Evolutionary conservation across 2,888 invertebrate species (phyloP), one percentile per base, ranked within the genome.

Genomic region (Deilephila elpenor): DNA sequence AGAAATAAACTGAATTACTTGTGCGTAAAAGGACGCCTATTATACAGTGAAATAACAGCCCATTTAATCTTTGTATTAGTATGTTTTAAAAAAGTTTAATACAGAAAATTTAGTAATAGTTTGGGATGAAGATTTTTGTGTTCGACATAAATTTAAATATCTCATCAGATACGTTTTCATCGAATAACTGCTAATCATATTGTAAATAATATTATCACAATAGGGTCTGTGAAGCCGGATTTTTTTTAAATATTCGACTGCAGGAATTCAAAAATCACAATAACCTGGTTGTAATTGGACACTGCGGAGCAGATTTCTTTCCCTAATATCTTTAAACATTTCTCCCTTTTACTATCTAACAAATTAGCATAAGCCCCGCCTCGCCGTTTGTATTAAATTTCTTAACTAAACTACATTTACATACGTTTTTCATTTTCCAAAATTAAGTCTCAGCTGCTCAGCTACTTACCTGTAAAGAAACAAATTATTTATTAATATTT

Each of bases 381-480:
- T 37, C 62, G 61, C 19, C 34, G 44, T 67, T 67, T 67, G 51
- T 67, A 51, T 67, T 67, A 67, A 78, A 80, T 81, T 72, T 71
- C 73, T 78, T 74, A 75, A 20, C 20, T 76, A 78, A 73, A 64
- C 20, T 32, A n/a, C 74, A 78, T 78, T 77, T 79, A 83, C 84
- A 80, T 84, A 83, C 84, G 79, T 73, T 74, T 78, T 74, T 75
- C 76, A 78, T 78, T 75, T 77, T 61, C 73, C 44, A 71, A 75
- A 78, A 56, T 56, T 75, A 44, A 51, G 51, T 51, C 29, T 67
- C 67, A 67, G 59, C 59, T 76, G 73, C 75, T 77, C 82, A 70
- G 80, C 78, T 81, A 92, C 92, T 92, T 92, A 92, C 92, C 92
- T 92, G 89, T 25, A 88, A 91, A 84, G 76, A 83, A 81, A 79